phyloP scores from a whole-genome alignment of 2,797 vertebrate genomes.

The Tragopan temminckii region DNA sequence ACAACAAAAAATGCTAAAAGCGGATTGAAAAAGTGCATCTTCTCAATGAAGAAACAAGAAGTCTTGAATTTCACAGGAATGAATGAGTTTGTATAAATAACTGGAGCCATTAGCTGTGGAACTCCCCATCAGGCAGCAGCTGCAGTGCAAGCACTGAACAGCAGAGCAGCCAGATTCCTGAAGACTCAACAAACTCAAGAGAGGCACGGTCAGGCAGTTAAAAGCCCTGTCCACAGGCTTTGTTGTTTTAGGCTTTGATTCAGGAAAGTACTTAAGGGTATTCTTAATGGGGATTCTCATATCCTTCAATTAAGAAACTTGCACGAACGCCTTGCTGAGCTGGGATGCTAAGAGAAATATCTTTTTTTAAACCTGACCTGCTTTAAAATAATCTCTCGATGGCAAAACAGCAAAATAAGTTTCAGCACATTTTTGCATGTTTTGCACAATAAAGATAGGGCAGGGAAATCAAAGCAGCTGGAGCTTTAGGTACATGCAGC shows the following conservation, averaged over 20 bases:
- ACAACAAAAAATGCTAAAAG: neutral
- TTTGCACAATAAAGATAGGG: neutral
- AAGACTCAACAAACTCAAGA: conserved; percentile 30
- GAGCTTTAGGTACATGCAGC: too few relatives aligned
- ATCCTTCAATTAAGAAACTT: conserved; percentile 34
- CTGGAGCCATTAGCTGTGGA: neutral
- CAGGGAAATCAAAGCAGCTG: neutral
- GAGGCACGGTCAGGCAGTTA: conserved; percentile 34
- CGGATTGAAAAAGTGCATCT: neutral
- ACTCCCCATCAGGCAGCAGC: neutral
- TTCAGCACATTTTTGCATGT: neutral
- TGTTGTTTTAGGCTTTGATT: conserved; percentile 48
- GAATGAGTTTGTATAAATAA: neutral
- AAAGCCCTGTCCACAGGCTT: neutral
- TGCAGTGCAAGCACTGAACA: neutral
- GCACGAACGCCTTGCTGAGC: neutral
- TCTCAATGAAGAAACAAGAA: neutral
- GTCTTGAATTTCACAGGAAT: neutral
- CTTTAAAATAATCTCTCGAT: neutral
- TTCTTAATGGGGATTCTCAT: conserved; percentile 34
- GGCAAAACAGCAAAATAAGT: neutral
- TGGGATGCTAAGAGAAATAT: neutral
- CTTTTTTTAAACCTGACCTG: neutral
- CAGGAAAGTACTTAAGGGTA: conserved; percentile 55
- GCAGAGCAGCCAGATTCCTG: conserved; percentile 45